phyloP scores from a whole-genome alignment of 2,113 vertebrate species.

The Dinomys branickii region DNA sequence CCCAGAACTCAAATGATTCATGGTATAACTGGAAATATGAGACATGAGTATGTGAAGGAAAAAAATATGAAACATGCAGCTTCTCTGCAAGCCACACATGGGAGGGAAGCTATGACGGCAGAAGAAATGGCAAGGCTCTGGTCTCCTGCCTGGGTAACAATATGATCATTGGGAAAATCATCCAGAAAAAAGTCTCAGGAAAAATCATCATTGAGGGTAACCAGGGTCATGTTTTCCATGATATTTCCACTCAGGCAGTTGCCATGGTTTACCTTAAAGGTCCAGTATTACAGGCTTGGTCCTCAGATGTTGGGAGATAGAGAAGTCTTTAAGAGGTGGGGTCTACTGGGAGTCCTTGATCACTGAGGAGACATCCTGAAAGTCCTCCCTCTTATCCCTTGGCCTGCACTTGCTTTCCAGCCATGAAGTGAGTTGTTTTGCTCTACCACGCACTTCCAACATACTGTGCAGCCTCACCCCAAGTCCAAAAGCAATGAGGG shows the following conservation, averaged over 20 bases:
- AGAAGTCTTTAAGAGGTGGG: background rate
- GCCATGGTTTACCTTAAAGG: background rate
- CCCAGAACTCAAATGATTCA: background rate
- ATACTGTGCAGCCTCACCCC: background rate
- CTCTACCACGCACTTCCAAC: background rate
- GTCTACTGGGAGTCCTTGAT: background rate
- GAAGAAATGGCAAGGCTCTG: slow-evolving; percentile 87
- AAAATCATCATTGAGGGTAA: slow-evolving; percentile 90
- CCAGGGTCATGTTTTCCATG: slow-evolving; percentile 92
- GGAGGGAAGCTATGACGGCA: slow-evolving; percentile 83
- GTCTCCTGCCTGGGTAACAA: slow-evolving; percentile 86
- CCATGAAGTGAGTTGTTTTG: background rate
- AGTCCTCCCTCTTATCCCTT: background rate
- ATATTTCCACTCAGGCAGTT: slow-evolving; percentile 89
- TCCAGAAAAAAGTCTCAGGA: slow-evolving; percentile 91
- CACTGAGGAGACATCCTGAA: background rate
- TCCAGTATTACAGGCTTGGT: background rate
- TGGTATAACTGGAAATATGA: background rate
- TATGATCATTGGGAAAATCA: slow-evolving; percentile 92
- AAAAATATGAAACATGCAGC: background rate
- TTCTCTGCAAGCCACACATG: background rate
- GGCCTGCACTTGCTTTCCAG: background rate
- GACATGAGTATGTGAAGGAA: background rate
- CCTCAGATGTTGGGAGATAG: background rate
- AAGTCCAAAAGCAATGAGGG: background rate